These are phyloP conservation scores for Desmophyllum pertusum DNA, from an alignment of 92 coral and sea anemone species.

Conservation along the genomic window DNA sequence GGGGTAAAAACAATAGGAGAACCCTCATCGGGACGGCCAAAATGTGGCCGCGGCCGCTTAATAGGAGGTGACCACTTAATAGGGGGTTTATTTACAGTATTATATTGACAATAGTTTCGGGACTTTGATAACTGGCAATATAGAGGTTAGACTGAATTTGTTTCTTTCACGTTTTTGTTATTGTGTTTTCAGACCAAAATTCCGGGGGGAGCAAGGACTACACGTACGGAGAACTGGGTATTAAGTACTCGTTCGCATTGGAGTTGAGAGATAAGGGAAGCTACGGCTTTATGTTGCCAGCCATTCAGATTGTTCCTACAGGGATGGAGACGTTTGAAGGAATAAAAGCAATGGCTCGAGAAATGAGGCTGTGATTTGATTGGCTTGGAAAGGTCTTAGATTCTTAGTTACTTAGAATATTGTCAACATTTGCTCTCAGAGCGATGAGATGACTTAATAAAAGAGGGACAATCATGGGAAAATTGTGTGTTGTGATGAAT, in stretches of 20 bases:
- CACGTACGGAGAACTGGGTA: slow-evolving; percentile 67
- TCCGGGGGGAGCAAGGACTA: slow-evolving; percentile 84
- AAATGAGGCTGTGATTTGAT: slow-evolving; percentile 66
- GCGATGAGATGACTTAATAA: too few species aligned
- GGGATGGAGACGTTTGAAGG: slow-evolving; percentile 77
- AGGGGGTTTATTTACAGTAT: too few species aligned
- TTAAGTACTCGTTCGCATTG: slow-evolving; percentile 79
- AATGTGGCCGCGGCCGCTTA: too few species aligned
- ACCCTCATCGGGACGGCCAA: too few species aligned
- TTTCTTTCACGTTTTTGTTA: background rate
- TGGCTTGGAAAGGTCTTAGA: background rate
- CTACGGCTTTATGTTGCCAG: slow-evolving; percentile 77
- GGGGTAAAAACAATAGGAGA: too few species aligned
- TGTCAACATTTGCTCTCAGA: too few species aligned
- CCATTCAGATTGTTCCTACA: slow-evolving; percentile 72
- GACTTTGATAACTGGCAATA: too few species aligned
- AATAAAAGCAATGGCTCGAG: slow-evolving; percentile 68
- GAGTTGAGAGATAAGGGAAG: slow-evolving; percentile 78
- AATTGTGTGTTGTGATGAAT: background rate
- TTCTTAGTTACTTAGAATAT: too few species aligned
- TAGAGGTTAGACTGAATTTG: too few species aligned
- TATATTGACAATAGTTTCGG: too few species aligned
- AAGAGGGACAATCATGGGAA: background rate
- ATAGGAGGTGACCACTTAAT: too few species aligned
- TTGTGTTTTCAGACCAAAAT: slow-evolving; percentile 49